Conservation (phyloP, 2,113 vertebrate species). For the Elephas maximus region DNA sequence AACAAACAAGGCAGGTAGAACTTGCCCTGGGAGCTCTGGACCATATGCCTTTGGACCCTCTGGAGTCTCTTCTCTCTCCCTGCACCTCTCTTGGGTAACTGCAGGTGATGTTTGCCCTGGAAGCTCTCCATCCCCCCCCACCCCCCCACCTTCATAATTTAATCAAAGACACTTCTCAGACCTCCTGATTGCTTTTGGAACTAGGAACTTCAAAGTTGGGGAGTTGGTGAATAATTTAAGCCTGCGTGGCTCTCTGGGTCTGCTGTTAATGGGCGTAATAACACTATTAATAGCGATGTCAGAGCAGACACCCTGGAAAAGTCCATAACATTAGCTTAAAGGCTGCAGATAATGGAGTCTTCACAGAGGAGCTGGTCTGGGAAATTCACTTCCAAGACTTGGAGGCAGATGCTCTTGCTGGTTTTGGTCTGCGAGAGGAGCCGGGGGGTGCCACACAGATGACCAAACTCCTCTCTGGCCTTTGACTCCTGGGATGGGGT, state of each 20-base stretch:
- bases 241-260: slow-evolving; percentile 76
- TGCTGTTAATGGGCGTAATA: slow-evolving; percentile 88
- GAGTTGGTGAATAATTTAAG: slow-evolving; percentile 88
- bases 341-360: slow-evolving; percentile 88
- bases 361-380: slow-evolving; percentile 79
- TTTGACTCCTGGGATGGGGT: not conserved
- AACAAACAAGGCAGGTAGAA: not conserved
- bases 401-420: slow-evolving; percentile 62
- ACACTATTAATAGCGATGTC: slow-evolving; percentile 88
- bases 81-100: not conserved
- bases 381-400: slow-evolving; percentile 86
- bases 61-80: not conserved
- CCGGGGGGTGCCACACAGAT: not conserved
- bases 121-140: slow-evolving; percentile 19
- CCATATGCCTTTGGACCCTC: not conserved
- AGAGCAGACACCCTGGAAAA: slow-evolving; percentile 85
- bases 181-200: slow-evolving; percentile 67
- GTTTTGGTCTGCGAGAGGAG: not conserved
- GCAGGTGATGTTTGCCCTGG: slow-evolving; percentile 38
- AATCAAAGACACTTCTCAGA: slow-evolving; percentile 79
- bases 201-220: slow-evolving; percentile 81
- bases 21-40: not conserved
- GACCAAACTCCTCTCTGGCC: not conserved
- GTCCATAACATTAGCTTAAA: slow-evolving; percentile 91
- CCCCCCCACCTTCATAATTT: slow-evolving; percentile 67